Evolutionary conservation across 2,797 vertebrate species (phyloP), one percentile per base, ranked within the genome.

Genomic region (Crotalus adamanteus): DNA sequence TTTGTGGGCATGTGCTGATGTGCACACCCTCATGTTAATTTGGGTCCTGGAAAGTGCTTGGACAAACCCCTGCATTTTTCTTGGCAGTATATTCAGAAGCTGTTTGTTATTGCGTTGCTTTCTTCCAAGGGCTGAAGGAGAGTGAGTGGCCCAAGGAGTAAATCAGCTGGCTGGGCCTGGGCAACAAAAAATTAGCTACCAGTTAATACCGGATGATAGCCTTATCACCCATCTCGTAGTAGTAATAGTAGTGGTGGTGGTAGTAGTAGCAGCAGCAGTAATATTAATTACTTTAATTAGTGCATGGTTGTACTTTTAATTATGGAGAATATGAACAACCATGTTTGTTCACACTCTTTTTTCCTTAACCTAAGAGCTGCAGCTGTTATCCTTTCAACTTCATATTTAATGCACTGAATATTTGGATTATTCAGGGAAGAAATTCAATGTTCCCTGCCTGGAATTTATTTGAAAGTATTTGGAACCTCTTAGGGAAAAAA

Each of bases 381-480:
- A 65, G 11, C 26, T 73, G 16, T 37, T 73, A 73, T 73, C 31
- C 20, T 20, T 93, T 91, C 13, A 69, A 31, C 92, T 95, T 93
- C 55, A 65, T 86, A 88, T 91, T 69, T 69, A 37, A 91, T 92
- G 0, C 26, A 51, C 26, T 59, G 37, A 53, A 31, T 57, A 69
- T 57, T 56, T 56, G 51, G 86, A 85, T 92, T 90, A 56, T 85
- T 11, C 5, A 12, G 31, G 63, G n/a, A 94, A 91, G 26, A 60
- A 73, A 91, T 63, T 47, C 86, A 59, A 42, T 57, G 12, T 89
- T 91, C 90, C 28, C 78, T 26, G 85, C 8, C 28, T 85, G 28
- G 88, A 55, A 90, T 92, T 91, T 90, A 91, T 94, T 87, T 87
- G 25, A 57, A 31, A 11, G 9, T 57, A n/a, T 93, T 89, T 65